Conservation (phyloP, 2,113 vertebrate species). For the Festucalex cinctus region DNA sequence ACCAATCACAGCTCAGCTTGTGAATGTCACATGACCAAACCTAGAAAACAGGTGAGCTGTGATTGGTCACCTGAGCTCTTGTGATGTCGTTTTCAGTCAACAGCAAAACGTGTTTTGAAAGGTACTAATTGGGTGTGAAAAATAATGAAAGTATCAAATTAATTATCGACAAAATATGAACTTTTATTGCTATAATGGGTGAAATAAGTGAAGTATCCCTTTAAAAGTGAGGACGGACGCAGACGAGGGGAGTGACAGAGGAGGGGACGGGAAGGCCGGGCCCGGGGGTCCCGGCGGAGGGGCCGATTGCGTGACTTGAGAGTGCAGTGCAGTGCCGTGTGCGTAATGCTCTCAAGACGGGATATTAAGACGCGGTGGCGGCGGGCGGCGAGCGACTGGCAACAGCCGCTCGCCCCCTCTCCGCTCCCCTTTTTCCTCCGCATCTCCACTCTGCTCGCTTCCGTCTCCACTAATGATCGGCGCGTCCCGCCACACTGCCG, state of each 20-base stretch:
- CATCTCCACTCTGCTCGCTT: conserved; percentile 54
- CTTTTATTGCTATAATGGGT: no score
- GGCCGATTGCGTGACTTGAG: conserved; percentile 71
- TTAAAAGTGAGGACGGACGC: conserved; percentile 47
- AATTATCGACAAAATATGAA: no score
- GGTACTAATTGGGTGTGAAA: no score
- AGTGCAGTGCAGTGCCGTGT: conserved; percentile 71
- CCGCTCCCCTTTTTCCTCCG: conserved; percentile 22
- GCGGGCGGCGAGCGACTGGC: conserved; percentile 27
- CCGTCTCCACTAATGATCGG: conserved; percentile 73
- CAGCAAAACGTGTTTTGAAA: no score
- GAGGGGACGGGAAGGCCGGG: conserved; percentile 22
- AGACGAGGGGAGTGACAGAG: conserved; percentile 36
- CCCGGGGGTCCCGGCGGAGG: conserved; percentile 41
- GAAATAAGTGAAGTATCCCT: no score
- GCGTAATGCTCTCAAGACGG: conserved; percentile 75
- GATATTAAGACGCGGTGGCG: conserved; percentile 65
- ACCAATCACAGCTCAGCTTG: no score
- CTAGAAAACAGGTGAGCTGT: no score
- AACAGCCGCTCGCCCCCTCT: conserved; percentile 38
- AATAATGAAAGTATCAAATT: no score
- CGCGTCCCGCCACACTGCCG: conserved; percentile 66
- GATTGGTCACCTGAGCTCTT: no score
- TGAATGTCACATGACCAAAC: no score
- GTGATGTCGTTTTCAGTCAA: no score